Evolutionary conservation across 2,113 vertebrate species (phyloP).

Genomic region (Marmota monax): DNA sequence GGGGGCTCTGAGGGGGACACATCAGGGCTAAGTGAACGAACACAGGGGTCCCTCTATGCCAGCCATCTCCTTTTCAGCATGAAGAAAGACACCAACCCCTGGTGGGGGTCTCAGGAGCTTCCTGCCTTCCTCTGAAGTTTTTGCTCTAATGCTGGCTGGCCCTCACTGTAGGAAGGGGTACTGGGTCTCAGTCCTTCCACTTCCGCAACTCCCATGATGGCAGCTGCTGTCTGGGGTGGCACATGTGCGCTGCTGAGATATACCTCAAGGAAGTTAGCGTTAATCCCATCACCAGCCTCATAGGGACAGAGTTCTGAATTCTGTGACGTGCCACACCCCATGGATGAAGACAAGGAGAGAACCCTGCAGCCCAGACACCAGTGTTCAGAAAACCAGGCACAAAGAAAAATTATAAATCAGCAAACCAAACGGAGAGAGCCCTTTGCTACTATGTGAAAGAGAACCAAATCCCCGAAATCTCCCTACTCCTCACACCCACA

Average conservation of each 20-base stretch:
- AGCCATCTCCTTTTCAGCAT: accelerated
- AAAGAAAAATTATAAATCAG: background rate
- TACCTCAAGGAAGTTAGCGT: accelerated
- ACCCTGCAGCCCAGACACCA: accelerated
- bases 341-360: background rate
- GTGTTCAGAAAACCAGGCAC: background rate
- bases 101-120: background rate
- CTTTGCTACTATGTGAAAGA: background rate
- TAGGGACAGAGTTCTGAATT: background rate
- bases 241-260: background rate
- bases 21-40: background rate
- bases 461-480: background rate
- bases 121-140: too few relatives aligned
- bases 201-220: accelerated
- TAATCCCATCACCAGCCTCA: background rate
- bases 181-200: background rate
- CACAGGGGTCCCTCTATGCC: background rate
- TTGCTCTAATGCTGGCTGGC: background rate
- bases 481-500: accelerated
- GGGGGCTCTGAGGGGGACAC: accelerated
- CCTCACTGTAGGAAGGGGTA: background rate
- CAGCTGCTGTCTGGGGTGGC: background rate
- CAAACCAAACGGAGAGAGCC: background rate
- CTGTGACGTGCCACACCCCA: background rate
- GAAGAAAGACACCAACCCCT: accelerated